A percentile compares a stretch with the other conserved stretches of the same genome.
Evolutionary conservation across 1,140 invertebrate genomes (phyloP).

Genomic region (Procambarus virginalis): DNA sequence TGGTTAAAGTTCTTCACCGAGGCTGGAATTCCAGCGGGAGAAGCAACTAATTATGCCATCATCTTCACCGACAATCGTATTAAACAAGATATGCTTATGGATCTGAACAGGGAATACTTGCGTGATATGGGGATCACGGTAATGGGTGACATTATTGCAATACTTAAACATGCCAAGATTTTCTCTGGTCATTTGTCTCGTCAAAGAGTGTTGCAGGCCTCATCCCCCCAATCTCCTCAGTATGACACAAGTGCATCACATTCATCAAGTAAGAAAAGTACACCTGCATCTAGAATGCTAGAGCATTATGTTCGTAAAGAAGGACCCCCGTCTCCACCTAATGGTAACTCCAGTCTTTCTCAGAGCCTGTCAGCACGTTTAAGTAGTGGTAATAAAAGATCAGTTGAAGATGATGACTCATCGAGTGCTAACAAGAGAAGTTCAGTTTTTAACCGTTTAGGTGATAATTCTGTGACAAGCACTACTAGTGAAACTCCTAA

Average conservation of each 20-base stretch:
- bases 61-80: constrained; percentile 89
- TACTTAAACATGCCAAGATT: constrained; percentile 86
- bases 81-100: constrained; percentile 85
- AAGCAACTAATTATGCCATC: constrained; percentile 85
- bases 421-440: constrained; percentile 68
- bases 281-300: constrained; percentile 68
- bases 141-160: constrained; percentile 89
- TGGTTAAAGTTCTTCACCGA: constrained; percentile 88
- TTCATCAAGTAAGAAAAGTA: constrained; percentile 57
- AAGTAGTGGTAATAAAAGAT: constrained; percentile 37
- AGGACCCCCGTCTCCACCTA: constrained; percentile 66
- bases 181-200: constrained; percentile 73
- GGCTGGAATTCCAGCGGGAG: constrained; percentile 83
- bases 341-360: constrained; percentile 30
- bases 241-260: constrained; percentile 4
- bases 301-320: constrained; percentile 70
- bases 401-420: constrained; percentile 58
- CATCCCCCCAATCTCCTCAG: constrained; percentile 3
- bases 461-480: constrained; percentile 70
- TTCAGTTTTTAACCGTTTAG: constrained; percentile 74
- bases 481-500: constrained; percentile 68
- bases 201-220: constrained; percentile 42
- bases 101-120: constrained; percentile 87
- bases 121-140: constrained; percentile 87
- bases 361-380: constrained; percentile 50